Evolutionary conservation across 2,113 vertebrate genomes (phyloP), one percentile per base, ranked within the genome.

Genomic region (Galeopterus variegatus): DNA sequence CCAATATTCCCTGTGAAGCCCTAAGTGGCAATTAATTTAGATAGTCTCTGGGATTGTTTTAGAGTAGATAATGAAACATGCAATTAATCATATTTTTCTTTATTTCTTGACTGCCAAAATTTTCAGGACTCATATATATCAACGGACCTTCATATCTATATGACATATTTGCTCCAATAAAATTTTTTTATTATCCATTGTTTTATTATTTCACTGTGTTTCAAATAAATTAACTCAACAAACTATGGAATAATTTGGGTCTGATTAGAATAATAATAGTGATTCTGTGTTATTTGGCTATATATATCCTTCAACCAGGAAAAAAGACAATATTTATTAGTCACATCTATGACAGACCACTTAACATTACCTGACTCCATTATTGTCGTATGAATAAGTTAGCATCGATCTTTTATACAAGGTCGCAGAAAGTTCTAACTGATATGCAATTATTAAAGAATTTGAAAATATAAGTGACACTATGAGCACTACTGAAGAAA

Each of bases 371-470:
- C 3, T 58, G 23, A 81, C 9, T 94, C 23, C 3, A 31, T 70
- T 82, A 87, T 45, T 77, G 17, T 89, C 69, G 86, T 28, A 58
- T 87, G 52, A 81, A 28, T 90, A 80, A 67, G 2, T 85, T 93
- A 76, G 1, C 28, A 54, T 11, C 86, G 56, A 90, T 23, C 28
- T 87, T 95, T 83, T 18, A n/a, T 54, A 19, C 12, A 60, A 89
- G 9, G 6, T 23, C 45, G 82, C 21, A 28, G 73, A 62, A 48
- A 67, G n/a, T 65, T 56, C 31, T 85, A 72, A 52, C 6, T 69
- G 11, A 60, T 56, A 33, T 33, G 62, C 8, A 79, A 67, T 54
- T 86, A 81, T 89, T 65, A 54, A 70, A 92, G 60, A 21, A 4
- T 31, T 48, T 33, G 6, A 56, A 92, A 77, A n/a, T 58, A 33